Conservation (phyloP, 2,797 vertebrate species). For the Spatula clypeata region DNA sequence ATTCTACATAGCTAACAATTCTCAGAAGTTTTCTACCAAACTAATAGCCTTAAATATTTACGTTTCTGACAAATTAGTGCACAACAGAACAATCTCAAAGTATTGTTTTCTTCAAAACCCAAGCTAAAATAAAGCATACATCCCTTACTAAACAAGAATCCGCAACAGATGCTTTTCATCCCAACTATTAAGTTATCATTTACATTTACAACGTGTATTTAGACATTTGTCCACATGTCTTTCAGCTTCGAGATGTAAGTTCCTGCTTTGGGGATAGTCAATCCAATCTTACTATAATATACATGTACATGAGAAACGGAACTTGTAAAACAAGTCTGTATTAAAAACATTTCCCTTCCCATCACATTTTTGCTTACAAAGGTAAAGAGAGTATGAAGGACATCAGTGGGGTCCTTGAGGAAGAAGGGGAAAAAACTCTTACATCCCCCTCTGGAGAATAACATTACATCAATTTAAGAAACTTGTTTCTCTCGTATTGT, state of each 20-base stretch:
- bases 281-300: not conserved
- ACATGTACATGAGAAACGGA: not conserved
- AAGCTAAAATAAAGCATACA: not conserved
- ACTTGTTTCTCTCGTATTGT: not conserved
- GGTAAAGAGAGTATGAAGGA: not conserved
- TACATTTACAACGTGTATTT: not conserved
- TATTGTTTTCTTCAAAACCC: not conserved
- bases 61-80: not conserved
- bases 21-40: not conserved
- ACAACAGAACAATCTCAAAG: not conserved
- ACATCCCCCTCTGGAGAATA: not conserved
- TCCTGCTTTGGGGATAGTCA: not conserved
- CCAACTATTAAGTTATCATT: not conserved
- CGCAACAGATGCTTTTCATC: not conserved
- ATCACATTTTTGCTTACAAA: not conserved
- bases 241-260: not conserved
- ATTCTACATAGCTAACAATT: not conserved
- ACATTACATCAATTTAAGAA: not conserved
- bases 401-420: not conserved
- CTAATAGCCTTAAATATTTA: no score
- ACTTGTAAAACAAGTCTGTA: not conserved
- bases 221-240: not conserved
- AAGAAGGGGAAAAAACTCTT: not conserved
- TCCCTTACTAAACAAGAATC: not conserved
- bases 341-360: not conserved